These are phyloP conservation scores for Mellivora capensis DNA, from an alignment of 2,113 vertebrate genomes.

Conservation along the genomic window DNA sequence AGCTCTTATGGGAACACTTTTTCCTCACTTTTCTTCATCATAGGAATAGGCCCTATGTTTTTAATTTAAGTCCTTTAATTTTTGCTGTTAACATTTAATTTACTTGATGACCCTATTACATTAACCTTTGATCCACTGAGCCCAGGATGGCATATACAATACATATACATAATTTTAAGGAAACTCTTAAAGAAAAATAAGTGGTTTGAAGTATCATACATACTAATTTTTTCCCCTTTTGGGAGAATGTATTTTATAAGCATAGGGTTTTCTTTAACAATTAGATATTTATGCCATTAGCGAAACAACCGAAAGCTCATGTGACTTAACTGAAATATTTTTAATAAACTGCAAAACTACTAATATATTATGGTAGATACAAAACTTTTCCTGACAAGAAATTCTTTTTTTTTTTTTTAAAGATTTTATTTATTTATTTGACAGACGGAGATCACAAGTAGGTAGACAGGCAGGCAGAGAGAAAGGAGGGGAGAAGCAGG, in stretches of 20 bases:
- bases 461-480: no score
- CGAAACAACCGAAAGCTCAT: conserved; percentile 5
- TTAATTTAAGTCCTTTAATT: conserved; percentile 67
- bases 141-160: neutral
- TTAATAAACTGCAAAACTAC: neutral
- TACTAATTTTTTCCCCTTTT: neutral
- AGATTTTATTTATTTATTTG: no score
- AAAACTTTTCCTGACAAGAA: conserved; percentile 18
- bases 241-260: conserved; percentile 22
- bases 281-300: conserved; percentile 1
- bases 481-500: no score
- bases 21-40: conserved; percentile 46
- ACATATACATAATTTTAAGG: conserved; percentile 9
- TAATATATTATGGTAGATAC: neutral
- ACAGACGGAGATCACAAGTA: no score
- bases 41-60: conserved; percentile 40
- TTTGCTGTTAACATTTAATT: conserved; percentile 69
- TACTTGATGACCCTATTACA: conserved; percentile 36
- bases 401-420: neutral
- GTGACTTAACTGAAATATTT: neutral
- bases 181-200: conserved; percentile 36
- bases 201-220: neutral
- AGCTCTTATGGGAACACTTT: conserved; percentile 48
- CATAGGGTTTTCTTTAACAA: neutral
- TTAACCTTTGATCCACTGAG: conserved; percentile 56